Conservation (phyloP, 2,888 invertebrate species). For the Hypena proboscidalis region DNA sequence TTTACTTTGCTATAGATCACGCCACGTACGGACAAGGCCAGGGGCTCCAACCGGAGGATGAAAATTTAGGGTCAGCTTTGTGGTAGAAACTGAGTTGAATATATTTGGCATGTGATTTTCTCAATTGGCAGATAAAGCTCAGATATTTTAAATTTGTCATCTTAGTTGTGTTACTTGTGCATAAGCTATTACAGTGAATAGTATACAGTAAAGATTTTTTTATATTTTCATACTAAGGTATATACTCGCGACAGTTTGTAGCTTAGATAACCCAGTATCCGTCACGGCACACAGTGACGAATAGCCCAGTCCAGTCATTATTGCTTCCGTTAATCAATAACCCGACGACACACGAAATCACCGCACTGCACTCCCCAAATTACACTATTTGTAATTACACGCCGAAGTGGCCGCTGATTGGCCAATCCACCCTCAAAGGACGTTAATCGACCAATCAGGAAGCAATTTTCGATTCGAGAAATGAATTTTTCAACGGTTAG, state of each 20-base stretch:
- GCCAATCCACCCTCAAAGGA: constrained; percentile 39
- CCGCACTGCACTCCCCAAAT: constrained; percentile 43
- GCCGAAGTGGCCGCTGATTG: constrained; percentile 35
- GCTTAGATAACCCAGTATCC: constrained; percentile 8
- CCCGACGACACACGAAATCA: constrained; percentile 43
- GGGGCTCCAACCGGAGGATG: no score
- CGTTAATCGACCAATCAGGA: constrained; percentile 40
- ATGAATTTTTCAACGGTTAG: constrained; percentile 15
- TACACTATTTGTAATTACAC: constrained; percentile 44
- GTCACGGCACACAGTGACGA: constrained; percentile 47
- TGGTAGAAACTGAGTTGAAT: no score
- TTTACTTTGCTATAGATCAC: constrained; percentile 19
- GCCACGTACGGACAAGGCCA: not conserved
- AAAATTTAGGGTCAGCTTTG: no score
- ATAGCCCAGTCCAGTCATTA: constrained; percentile 61
- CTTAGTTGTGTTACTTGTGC: no score
- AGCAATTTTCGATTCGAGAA: constrained; percentile 37
- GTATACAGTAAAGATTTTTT: no score
- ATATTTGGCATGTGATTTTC: no score
- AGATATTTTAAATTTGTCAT: no score
- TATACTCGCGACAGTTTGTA: constrained; percentile 5
- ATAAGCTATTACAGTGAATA: no score
- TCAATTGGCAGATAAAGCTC: no score
- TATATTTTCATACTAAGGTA: no score
- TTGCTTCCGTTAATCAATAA: constrained; percentile 72